Evolutionary conservation across 2,113 vertebrate species (phyloP), one percentile per base, ranked within the genome.

Genomic region (Gymnocephalus cernua): DNA sequence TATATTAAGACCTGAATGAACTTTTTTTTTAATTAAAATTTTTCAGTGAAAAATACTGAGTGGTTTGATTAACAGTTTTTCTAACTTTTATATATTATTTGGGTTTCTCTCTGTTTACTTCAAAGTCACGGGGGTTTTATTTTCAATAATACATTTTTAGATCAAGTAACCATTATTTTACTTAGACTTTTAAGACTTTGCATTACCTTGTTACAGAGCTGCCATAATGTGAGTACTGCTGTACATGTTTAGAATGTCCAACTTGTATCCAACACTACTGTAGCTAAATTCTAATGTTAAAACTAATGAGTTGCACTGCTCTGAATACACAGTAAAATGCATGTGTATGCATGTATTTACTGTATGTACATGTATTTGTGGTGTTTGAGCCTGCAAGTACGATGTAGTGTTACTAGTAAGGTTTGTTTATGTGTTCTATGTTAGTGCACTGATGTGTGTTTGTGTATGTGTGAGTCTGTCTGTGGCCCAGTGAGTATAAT

Each of bases 401-500:
- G 62, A 56, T 61, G 48, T 38, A 13, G 1, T 41, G 69, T 38
- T 69, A 14, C 66, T 50, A 10, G 44, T 54, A 5, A 10, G 47
- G 32, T 76, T 73, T 78, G 77, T 80, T 72, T 82, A 73, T 82
- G 74, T 71, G 79, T 44, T 80, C 71, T 29, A 44, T 74, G 50
- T 75, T 74, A 35, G 62, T 72, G 82, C 62, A 62, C 32, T n/a
- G 61, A 54, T 80, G 79, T 88, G 78, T 82, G 70, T 83, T 38
- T 86, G 75, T 87, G 67, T 88, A 66, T 83, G 74, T 74, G 80
- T 89, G 71, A 85, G 82, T 88, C 47, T 76, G 82, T 86, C 51
- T 88, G 68, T 75, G 85, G 86, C 90, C 90, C 88, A 82, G 86
- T 72, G 88, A 83, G 81, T 91, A 95, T 97, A 97, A 98, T 98